These are phyloP conservation scores for Ormyrus pomaceus DNA, from an alignment of 2,888 invertebrate species.

Conservation along the genomic window DNA sequence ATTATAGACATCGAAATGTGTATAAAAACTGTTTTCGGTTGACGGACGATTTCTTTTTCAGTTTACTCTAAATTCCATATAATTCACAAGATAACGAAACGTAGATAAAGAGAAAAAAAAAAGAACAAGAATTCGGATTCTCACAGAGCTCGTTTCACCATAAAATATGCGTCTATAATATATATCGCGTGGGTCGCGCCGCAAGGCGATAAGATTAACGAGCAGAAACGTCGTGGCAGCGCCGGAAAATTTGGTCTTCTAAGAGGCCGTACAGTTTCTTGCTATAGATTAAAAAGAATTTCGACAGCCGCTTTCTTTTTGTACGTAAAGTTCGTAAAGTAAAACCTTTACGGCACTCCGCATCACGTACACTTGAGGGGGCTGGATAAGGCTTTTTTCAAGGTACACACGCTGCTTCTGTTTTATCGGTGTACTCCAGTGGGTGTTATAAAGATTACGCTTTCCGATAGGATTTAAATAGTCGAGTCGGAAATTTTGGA, in stretches of 20 bases:
- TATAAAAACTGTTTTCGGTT: background rate
- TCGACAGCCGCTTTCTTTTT: background rate
- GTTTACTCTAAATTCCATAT: background rate
- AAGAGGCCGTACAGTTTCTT: background rate
- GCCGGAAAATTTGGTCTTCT: conserved; percentile 41
- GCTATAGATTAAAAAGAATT: background rate
- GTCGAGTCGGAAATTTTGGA: too few species aligned
- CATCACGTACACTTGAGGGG: too few species aligned
- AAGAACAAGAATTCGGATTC: background rate
- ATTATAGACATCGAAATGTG: background rate
- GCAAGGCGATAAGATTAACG: conserved; percentile 33
- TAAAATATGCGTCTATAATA: conserved; percentile 1
- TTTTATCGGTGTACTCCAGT: too few species aligned
- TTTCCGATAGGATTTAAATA: too few species aligned
- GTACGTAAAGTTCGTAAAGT: too few species aligned
- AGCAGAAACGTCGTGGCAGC: background rate
- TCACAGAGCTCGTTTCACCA: background rate
- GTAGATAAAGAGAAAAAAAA: background rate
- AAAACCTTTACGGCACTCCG: too few species aligned
- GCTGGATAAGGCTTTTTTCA: too few species aligned
- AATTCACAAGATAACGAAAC: background rate
- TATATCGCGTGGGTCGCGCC: conserved; percentile 6
- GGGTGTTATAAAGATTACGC: too few species aligned
- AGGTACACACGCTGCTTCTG: too few species aligned
- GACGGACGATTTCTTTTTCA: too few species aligned